Conservation (phyloP, 2,113 vertebrate genomes). For the Hystrix cristata region DNA sequence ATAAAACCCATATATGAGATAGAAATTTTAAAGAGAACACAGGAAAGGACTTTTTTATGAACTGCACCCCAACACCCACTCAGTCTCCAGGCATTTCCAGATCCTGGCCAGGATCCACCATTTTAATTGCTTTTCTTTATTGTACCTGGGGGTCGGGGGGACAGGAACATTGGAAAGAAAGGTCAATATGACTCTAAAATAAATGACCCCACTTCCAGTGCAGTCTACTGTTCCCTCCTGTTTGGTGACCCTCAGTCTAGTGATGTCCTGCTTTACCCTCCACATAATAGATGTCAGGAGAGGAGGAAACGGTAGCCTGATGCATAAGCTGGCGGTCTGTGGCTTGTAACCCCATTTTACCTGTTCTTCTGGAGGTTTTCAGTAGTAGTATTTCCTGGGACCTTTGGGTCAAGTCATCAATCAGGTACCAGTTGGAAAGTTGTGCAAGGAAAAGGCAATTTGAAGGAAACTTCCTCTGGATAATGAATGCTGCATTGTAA, state of each 20-base stretch:
- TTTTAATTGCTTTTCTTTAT: neutral
- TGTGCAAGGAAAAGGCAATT: neutral
- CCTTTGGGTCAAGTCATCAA: no score
- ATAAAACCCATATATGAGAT: neutral
- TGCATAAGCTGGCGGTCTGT: neutral
- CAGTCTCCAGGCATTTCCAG: neutral
- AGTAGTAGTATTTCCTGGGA: no score
- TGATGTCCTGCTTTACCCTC: neutral
- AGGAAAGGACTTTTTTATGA: neutral
- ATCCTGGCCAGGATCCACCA: no score
- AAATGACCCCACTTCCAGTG: neutral
- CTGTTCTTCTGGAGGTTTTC: neutral
- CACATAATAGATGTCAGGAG: neutral
- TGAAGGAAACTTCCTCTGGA: neutral
- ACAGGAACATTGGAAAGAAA: neutral
- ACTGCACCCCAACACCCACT: no score
- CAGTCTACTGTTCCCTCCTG: neutral
- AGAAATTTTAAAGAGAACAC: neutral
- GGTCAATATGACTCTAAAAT: neutral
- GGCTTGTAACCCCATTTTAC: neutral
- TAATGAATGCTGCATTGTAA: slow-evolving; percentile 6
- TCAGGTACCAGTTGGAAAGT: neutral
- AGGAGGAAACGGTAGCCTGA: neutral
- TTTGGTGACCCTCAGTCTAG: neutral
- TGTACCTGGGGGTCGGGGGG: neutral